Conservation (phyloP, 2,113 vertebrate species). For the Rhynchomys soricoides region DNA sequence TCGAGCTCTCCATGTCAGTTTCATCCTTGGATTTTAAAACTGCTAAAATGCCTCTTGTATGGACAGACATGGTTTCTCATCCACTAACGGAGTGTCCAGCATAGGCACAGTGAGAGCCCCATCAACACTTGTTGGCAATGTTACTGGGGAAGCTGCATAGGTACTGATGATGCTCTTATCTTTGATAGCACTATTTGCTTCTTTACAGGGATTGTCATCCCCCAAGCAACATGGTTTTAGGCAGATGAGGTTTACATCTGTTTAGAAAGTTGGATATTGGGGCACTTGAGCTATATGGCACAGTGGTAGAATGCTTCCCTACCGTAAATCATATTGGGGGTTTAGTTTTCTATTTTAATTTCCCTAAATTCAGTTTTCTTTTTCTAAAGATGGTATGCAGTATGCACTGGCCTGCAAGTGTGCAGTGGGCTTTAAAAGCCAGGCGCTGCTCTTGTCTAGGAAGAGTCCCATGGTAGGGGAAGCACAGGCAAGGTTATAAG, state of each 20-base stretch:
- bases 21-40: background rate
- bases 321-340: background rate
- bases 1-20: background rate
- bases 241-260: no score
- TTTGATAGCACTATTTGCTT: background rate
- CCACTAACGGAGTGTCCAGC: background rate
- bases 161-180: background rate
- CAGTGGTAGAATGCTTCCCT: background rate
- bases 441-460: background rate
- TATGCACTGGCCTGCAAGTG: background rate
- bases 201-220: background rate
- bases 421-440: background rate
- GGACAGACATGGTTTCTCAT: background rate
- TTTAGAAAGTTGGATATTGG: background rate
- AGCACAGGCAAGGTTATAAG: fast-evolving
- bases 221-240: background rate
- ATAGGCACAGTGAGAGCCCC: background rate
- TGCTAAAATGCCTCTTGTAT: background rate
- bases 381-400: background rate
- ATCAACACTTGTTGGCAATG: no score
- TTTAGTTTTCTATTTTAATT: background rate
- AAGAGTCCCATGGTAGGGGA: no score
- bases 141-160: background rate
- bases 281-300: background rate
- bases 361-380: background rate